Conservation (phyloP, 2,888 invertebrate genomes). For the Andrena flavipes region DNA sequence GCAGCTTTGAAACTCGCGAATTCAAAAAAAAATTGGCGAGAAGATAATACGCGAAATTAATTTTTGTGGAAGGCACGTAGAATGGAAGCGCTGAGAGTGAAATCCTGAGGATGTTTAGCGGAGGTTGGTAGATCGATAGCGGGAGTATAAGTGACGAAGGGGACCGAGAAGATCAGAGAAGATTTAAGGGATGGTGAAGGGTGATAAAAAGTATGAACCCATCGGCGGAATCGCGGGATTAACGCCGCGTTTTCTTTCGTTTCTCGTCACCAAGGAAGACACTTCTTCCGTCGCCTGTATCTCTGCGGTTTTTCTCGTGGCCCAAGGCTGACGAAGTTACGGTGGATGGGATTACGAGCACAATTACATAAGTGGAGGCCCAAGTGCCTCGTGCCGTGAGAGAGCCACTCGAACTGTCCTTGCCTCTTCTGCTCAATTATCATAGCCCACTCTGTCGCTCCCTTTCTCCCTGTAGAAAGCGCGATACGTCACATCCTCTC, state of each 20-base stretch:
- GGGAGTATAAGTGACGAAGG: background rate
- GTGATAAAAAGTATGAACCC: constrained; percentile 1
- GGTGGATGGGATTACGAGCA: constrained; percentile 66
- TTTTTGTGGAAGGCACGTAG: too few species aligned
- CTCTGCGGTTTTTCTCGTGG: constrained; percentile 47
- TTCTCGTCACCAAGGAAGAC: background rate
- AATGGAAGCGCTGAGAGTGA: too few species aligned
- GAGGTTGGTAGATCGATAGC: too few species aligned
- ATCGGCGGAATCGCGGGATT: background rate
- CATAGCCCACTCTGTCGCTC: constrained; percentile 27
- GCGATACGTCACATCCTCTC: constrained; percentile 56
- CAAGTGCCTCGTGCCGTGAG: constrained; percentile 64
- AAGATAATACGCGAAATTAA: background rate
- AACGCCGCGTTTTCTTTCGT: background rate
- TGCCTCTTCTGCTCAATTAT: constrained; percentile 51
- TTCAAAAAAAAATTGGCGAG: background rate
- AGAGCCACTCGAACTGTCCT: constrained; percentile 62
- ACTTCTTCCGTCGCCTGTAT: background rate
- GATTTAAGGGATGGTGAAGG: too few species aligned
- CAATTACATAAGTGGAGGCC: constrained; percentile 72
- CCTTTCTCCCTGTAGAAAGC: constrained; percentile 16
- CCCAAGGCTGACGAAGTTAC: constrained; percentile 58
- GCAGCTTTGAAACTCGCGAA: too few species aligned
- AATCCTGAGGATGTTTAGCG: too few species aligned
- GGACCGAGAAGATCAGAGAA: background rate